Conservation (phyloP, 2,797 vertebrate genomes). For the Remorina albescens region DNA sequence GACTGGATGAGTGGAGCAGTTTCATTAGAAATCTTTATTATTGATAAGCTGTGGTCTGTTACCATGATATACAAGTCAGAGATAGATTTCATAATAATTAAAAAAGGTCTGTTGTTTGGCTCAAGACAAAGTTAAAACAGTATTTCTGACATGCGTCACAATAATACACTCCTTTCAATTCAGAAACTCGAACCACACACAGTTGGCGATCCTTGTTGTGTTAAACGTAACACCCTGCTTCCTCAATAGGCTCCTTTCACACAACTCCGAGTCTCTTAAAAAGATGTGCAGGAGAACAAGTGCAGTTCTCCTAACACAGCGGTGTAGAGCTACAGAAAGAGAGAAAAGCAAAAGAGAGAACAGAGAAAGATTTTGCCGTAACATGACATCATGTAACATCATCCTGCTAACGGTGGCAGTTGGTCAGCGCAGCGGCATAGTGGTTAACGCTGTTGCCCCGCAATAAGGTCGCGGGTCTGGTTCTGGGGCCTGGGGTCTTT, state of each 20-base stretch:
- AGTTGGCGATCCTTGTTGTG: constrained; percentile 55
- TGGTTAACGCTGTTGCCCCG: too few relatives aligned
- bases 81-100: constrained; percentile 3
- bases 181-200: constrained; percentile 55
- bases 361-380: constrained; percentile 17
- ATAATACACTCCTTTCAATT: constrained; percentile 51
- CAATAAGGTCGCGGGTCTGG: too few relatives aligned
- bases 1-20: constrained; percentile 68
- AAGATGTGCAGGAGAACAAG: constrained; percentile 71
- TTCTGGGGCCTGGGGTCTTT: too few relatives aligned
- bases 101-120: neutral
- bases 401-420: too few relatives aligned
- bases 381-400: too few relatives aligned
- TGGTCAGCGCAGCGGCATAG: too few relatives aligned
- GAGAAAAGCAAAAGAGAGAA: neutral
- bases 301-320: constrained; percentile 50
- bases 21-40: constrained; percentile 33
- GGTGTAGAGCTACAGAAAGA: constrained; percentile 30
- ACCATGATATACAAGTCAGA: constrained; percentile 12
- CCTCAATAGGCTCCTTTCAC: constrained; percentile 72
- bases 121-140: constrained; percentile 7
- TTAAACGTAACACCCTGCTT: constrained; percentile 69
- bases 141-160: constrained; percentile 30
- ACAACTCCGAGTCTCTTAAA: constrained; percentile 65
- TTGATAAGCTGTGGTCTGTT: constrained; percentile 9